Evolutionary conservation across 1,140 invertebrate genomes (phyloP).

Genomic region (Drosophila grimshawi): DNA sequence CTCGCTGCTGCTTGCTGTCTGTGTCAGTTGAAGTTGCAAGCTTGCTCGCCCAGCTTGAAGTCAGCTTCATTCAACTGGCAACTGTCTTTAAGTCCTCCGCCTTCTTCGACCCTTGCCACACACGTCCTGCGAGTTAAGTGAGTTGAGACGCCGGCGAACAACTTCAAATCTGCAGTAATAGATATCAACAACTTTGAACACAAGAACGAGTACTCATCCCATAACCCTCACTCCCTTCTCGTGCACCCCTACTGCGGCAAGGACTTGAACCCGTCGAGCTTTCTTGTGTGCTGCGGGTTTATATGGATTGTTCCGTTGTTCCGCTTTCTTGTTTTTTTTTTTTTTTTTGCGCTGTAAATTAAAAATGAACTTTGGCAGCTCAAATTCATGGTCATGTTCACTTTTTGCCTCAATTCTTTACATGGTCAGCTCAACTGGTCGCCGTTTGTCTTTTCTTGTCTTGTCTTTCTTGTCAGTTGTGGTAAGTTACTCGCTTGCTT

Average conservation of each 20-base stretch:
- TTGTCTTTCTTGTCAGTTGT: constrained; percentile 28
- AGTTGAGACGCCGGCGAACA: constrained; percentile 73
- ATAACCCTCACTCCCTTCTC: not conserved
- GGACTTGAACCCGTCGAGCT: constrained; percentile 1
- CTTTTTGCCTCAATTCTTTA: constrained; percentile 65
- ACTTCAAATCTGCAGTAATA: constrained; percentile 79
- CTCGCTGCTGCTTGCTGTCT: not conserved
- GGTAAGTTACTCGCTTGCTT: constrained; percentile 66
- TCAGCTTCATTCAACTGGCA: constrained; percentile 74
- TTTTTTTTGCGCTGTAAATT: constrained; percentile 58
- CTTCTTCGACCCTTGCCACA: not conserved
- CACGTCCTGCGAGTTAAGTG: constrained; percentile 62
- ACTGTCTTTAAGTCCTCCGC: constrained; percentile 66
- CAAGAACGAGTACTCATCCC: constrained; percentile 11
- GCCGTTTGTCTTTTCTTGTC: constrained; percentile 59
- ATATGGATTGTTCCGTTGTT: constrained; percentile 64
- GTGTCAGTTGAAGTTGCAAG: constrained; percentile 28
- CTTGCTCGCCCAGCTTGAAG: constrained; percentile 41
- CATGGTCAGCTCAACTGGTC: constrained; percentile 59
- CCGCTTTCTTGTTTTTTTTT: constrained; percentile 21
- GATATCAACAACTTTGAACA: constrained; percentile 78
- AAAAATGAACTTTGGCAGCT: constrained; percentile 80
- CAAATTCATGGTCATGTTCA: constrained; percentile 79
- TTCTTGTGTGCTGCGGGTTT: constrained; percentile 48
- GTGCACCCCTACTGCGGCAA: not conserved